phyloP scores from a whole-genome alignment of 2,113 vertebrate species.

The Neodontobutis hainanensis region DNA sequence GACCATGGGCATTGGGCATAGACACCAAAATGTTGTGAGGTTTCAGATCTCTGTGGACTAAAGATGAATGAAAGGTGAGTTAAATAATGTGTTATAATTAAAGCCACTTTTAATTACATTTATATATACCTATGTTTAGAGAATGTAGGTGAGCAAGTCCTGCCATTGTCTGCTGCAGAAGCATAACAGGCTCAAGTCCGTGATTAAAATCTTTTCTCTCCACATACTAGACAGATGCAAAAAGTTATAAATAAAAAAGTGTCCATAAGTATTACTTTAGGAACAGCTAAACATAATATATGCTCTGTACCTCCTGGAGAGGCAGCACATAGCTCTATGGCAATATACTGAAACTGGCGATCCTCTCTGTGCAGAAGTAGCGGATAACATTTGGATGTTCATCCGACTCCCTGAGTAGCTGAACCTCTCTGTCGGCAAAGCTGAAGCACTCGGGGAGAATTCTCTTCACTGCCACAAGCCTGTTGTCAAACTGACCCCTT shows the following conservation, averaged over 20 bases:
- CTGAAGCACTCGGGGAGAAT: constrained; percentile 98
- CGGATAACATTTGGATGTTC: constrained; percentile 97
- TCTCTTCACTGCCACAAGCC: constrained; percentile 92
- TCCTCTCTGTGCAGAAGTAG: constrained; percentile 97
- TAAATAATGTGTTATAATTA: neutral
- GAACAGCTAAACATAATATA: neutral
- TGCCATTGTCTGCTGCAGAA: constrained; percentile 93
- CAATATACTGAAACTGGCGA: constrained; percentile 98
- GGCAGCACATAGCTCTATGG: constrained; percentile 91
- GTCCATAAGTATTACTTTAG: neutral
- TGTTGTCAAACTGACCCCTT: constrained; percentile 94
- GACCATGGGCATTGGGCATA: constrained; percentile 93
- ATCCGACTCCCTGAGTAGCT: constrained; percentile 92
- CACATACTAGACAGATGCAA: constrained; percentile 83
- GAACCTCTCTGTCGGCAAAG: constrained; percentile 95
- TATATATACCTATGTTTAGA: constrained; percentile 88
- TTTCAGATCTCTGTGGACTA: constrained; percentile 97
- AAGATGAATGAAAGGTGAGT: neutral
- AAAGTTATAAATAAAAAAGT: neutral
- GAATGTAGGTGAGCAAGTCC: constrained; percentile 96
- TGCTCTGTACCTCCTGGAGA: constrained; percentile 92
- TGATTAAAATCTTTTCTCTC: constrained; percentile 90
- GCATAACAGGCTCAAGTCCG: constrained; percentile 86
- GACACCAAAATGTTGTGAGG: constrained; percentile 99
- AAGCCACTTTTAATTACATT: neutral